Evolutionary conservation across 2,888 invertebrate genomes (phyloP).

Genomic region (Phyllotreta cruciferae): DNA sequence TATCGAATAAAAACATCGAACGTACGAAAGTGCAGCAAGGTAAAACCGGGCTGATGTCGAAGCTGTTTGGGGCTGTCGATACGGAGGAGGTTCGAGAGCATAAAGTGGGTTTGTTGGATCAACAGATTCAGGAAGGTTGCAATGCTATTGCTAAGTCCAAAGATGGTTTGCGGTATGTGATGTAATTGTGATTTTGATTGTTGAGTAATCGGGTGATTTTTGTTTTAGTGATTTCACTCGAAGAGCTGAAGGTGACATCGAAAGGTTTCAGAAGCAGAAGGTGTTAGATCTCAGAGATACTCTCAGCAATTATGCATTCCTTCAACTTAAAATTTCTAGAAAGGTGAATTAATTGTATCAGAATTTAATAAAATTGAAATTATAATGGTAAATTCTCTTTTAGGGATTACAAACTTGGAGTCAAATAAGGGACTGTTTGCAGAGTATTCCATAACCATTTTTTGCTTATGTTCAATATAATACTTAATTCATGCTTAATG

Average conservation of each 20-base stretch:
- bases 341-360: slow-evolving; percentile 63
- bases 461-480: too few relatives aligned
- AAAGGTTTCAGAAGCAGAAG: slow-evolving; percentile 77
- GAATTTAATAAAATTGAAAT: neutral
- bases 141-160: slow-evolving; percentile 66
- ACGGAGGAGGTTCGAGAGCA: slow-evolving; percentile 78
- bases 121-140: slow-evolving; percentile 70
- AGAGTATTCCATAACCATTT: slow-evolving; percentile 70
- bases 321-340: slow-evolving; percentile 77
- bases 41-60: slow-evolving; percentile 75
- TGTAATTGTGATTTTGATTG: slow-evolving; percentile 6
- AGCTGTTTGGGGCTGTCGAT: slow-evolving; percentile 76
- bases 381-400: slow-evolving; percentile 44
- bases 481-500: slow-evolving; percentile 23
- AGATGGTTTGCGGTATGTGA: slow-evolving; percentile 67
- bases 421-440: slow-evolving; percentile 76
- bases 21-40: slow-evolving; percentile 69
- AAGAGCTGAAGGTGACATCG: slow-evolving; percentile 72
- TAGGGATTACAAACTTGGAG: slow-evolving; percentile 81
- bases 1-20: slow-evolving; percentile 63
- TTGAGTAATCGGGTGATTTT: slow-evolving; percentile 12
- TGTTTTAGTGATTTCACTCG: slow-evolving; percentile 70
- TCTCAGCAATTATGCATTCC: slow-evolving; percentile 70
- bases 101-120: slow-evolving; percentile 71
- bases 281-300: slow-evolving; percentile 75